Base-by-base conservation (phyloP, 2,797 vertebrate species). In the Leuciscus waleckii region DNA sequence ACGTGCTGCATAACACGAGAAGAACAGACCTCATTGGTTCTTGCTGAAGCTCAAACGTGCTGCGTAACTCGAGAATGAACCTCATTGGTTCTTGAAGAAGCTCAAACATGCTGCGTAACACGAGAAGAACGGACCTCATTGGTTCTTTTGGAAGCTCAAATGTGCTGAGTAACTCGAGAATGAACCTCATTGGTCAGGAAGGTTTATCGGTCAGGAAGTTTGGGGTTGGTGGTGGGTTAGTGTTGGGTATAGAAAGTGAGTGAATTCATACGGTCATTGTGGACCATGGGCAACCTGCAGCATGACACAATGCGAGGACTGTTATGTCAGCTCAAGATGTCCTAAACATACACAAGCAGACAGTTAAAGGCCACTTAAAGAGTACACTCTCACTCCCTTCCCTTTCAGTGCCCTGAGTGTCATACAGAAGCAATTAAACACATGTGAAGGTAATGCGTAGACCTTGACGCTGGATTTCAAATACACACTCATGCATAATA, bases 261-360 rank as follows among this genome's bases (percentile, higher is more conserved):
- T 9, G 2, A 26, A 17, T 8, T 17, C 19, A 26, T 26, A 16
- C 37, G 32, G 82, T 87, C 90, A 87, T 90, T 74, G 14, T 8
- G 89, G 80, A 90, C 88, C 82, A 78, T 21, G 17, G 49, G 75
- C 56, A 89, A 83, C 75, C 68, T 88, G 85, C 88, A 86, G 7
- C 43, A 63, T 29, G 70, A 89, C 85, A 79, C 85, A 91, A 86
- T 82, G 90, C 90, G 90, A 89, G 91, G 17, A 83, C 71, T 93
- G 92, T 93, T 92, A 93, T 92, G 82, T 93, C 91, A 91, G 85
- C 82, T 7, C 86, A 86, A 86, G 87, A 86, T 91, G 86, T 86
- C 76, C 79, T 81, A 46, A 21, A 80, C 79, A 80, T 19, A 14
- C 77, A 35, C 49, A 84, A 17, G 9, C 75, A 69, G 17, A 79